Conservation (phyloP, 2,888 invertebrate species). For the Aleiodes testaceus region DNA sequence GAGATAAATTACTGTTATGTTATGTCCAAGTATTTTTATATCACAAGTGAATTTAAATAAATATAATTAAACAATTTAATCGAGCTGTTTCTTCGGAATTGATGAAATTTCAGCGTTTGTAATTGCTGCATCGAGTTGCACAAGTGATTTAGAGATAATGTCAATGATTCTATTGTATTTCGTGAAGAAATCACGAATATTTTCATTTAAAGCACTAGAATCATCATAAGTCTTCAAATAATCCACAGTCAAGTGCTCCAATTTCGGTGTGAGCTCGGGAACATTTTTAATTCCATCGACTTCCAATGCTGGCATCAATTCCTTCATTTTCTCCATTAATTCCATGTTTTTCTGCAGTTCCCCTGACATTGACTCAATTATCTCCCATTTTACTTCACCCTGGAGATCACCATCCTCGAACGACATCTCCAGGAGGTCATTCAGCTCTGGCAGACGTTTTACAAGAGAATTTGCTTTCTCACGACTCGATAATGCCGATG, state of each 20-base stretch:
- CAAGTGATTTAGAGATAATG: constrained; percentile 73
- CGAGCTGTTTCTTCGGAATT: constrained; percentile 66
- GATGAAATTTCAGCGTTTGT: constrained; percentile 72
- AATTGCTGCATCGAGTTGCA: constrained; percentile 72
- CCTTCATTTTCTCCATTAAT: constrained; percentile 69
- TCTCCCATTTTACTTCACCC: constrained; percentile 73
- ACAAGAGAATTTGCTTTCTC: constrained; percentile 73
- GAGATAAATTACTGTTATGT: constrained; percentile 17
- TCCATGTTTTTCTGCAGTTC: constrained; percentile 72
- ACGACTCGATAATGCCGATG: constrained; percentile 74
- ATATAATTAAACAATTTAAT: constrained; percentile 51
- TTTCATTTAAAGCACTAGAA: constrained; percentile 67
- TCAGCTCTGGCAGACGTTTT: constrained; percentile 73
- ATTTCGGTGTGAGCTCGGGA: constrained; percentile 71
- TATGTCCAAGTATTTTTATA: constrained; percentile 34
- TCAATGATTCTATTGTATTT: constrained; percentile 74
- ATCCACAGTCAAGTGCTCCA: constrained; percentile 70
- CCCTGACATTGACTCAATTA: constrained; percentile 72
- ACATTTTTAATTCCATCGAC: constrained; percentile 71
- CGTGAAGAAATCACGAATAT: constrained; percentile 71
- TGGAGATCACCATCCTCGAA: constrained; percentile 72
- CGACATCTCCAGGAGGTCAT: constrained; percentile 73
- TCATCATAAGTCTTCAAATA: constrained; percentile 72
- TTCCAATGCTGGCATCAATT: constrained; percentile 70
- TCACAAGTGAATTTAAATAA: constrained; percentile 38